Percentiles rank a stretch among this genome's conserved stretches.
phyloP scores from a whole-genome alignment of 2,113 vertebrate species.

The Danio rerio region DNA sequence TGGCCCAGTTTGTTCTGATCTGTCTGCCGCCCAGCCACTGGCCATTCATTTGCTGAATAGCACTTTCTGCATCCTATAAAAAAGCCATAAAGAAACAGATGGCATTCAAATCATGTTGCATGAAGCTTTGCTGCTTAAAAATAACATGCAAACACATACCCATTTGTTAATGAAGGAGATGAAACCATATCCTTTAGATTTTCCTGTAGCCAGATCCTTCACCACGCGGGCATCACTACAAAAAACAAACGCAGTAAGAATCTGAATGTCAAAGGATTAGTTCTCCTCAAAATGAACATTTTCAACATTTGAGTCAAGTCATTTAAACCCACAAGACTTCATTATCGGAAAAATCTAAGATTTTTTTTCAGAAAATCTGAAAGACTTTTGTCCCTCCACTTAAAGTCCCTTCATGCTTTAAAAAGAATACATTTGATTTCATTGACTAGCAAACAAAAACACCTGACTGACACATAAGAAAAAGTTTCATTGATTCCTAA shows the following conservation, averaged over 20 bases:
- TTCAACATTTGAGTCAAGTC: no score
- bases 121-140: not conserved
- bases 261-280: not conserved
- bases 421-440: no score
- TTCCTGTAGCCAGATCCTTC: slow-evolving; percentile 98
- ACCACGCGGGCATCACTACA: slow-evolving; percentile 93
- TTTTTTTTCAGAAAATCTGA: no score
- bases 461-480: no score
- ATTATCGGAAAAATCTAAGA: no score
- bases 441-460: no score
- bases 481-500: no score
- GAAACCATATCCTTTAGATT: slow-evolving; percentile 98
- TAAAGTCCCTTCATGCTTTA: no score
- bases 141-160: slow-evolving; percentile 71
- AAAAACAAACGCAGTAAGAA: not conserved
- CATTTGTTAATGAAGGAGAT: slow-evolving; percentile 99
- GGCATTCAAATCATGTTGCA: not conserved
- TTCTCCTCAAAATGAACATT: no score
- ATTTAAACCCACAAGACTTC: no score
- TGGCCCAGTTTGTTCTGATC: slow-evolving; percentile 99
- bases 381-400: no score
- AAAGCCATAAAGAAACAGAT: not conserved
- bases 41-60: slow-evolving; percentile 98
- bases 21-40: slow-evolving; percentile 98
- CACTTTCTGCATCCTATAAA: slow-evolving; percentile 91